Percentiles rank a stretch among this genome's conserved stretches.
Conservation (phyloP, 2,113 vertebrate genomes). For the Chionis minor region DNA sequence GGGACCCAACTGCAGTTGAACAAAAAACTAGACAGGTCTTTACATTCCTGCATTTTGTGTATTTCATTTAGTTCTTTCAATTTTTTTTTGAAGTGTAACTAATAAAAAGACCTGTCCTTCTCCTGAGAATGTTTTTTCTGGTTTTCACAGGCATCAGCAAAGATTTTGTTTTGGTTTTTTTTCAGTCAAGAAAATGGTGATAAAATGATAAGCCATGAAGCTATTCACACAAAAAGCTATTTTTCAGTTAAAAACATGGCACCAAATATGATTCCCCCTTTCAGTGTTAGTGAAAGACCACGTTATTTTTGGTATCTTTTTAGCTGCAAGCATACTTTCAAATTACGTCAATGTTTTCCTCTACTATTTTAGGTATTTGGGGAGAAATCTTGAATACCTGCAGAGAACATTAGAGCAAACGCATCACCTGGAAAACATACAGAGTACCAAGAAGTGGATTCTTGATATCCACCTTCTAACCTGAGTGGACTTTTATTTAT, state of each 20-base stretch:
- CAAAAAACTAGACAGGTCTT: background rate
- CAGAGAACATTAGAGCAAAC: slow-evolving; percentile 30
- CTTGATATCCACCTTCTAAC: slow-evolving; percentile 57
- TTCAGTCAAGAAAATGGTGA: background rate
- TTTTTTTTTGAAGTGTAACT: background rate
- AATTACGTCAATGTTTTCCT: background rate
- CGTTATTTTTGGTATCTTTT: background rate
- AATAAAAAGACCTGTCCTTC: background rate
- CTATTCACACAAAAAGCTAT: background rate
- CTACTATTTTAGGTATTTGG: slow-evolving; percentile 53
- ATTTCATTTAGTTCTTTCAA: background rate
- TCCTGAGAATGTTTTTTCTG: background rate
- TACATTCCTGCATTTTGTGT: background rate
- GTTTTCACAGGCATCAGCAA: background rate
- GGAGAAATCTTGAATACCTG: background rate
- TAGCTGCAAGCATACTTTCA: background rate
- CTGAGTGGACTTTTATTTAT: slow-evolving; percentile 70
- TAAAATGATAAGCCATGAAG: background rate
- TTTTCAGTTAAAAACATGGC: background rate
- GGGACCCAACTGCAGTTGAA: background rate
- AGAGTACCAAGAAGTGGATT: slow-evolving; percentile 52
- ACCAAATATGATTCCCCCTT: background rate
- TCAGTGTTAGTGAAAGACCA: background rate
- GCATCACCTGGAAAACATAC: slow-evolving; percentile 25
- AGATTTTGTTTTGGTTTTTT: background rate